Percentiles rank a stretch among this genome's conserved stretches.
Evolutionary conservation across 2,888 invertebrate species (phyloP).

Genomic region (Melangyna quadrimaculata): DNA sequence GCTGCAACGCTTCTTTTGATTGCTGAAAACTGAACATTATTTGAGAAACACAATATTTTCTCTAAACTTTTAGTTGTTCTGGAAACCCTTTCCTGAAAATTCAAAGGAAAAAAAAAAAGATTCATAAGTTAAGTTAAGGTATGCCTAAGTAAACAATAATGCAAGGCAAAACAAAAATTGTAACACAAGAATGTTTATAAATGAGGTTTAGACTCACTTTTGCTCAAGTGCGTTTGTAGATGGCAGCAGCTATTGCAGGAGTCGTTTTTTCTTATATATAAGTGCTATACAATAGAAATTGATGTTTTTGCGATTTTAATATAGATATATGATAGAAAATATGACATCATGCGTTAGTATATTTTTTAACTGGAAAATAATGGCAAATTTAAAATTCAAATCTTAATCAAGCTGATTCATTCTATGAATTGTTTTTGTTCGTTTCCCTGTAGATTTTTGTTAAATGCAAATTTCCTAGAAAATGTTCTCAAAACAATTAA

Average conservation of each 20-base stretch:
- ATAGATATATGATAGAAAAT: too few relatives aligned
- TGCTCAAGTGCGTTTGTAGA: constrained; percentile 45
- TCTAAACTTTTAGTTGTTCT: background rate
- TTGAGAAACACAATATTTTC: background rate
- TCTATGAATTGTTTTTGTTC: background rate
- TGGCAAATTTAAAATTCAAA: background rate
- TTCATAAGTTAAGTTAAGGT: constrained; percentile 4
- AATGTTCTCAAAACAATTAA: too few relatives aligned
- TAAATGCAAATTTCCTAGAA: background rate
- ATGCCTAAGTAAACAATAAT: background rate
- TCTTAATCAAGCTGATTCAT: background rate
- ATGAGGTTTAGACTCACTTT: constrained; percentile 54
- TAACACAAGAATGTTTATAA: background rate
- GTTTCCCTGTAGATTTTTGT: background rate
- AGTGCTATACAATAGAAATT: constrained; percentile 8
- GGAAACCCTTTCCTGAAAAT: constrained; percentile 57
- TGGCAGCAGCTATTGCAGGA: constrained; percentile 18
- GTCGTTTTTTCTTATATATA: background rate
- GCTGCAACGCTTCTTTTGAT: constrained; percentile 46
- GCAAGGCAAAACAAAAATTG: background rate
- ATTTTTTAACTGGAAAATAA: background rate
- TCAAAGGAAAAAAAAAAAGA: constrained; percentile 17
- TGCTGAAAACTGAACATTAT: background rate
- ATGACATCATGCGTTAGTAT: constrained; percentile 7
- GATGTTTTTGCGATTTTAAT: constrained; percentile 4